phyloP scores from a whole-genome alignment of 53 echinoderm and acorn worm genomes.

The Pentamera pediparva region DNA sequence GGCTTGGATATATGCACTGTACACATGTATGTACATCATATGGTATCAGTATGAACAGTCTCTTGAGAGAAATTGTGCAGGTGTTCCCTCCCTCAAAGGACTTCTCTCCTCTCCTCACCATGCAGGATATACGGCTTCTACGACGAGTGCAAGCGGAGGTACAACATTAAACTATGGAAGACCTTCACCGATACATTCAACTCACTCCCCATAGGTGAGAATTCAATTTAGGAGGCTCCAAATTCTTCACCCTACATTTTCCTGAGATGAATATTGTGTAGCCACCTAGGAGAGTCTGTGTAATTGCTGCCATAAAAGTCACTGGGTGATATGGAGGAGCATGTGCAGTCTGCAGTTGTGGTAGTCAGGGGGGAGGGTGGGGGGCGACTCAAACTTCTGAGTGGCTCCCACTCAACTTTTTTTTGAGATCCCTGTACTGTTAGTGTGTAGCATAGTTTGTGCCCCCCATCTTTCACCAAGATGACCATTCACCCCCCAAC shows the following conservation, averaged over 20 bases:
- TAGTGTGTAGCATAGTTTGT: too few relatives aligned
- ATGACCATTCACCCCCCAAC: too few relatives aligned
- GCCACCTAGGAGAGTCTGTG: not conserved
- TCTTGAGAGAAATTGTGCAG: not conserved
- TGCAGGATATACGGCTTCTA: constrained; percentile 95
- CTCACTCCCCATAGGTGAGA: constrained; percentile 89
- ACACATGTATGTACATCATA: not conserved
- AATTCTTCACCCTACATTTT: not conserved
- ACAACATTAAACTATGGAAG: constrained; percentile 99
- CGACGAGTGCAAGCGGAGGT: constrained; percentile 95
- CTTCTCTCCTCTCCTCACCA: not conserved
- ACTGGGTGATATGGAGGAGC: too few relatives aligned
- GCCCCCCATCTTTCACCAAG: too few relatives aligned
- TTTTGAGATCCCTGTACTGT: too few relatives aligned
- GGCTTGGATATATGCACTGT: not conserved
- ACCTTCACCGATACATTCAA: constrained; percentile 99
- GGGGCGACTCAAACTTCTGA: too few relatives aligned
- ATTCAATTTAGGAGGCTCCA: too few relatives aligned
- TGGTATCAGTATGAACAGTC: not conserved
- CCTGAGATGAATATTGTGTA: not conserved
- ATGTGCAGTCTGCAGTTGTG: too few relatives aligned
- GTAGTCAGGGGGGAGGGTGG: too few relatives aligned
- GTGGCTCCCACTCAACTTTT: too few relatives aligned
- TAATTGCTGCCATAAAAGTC: too few relatives aligned
- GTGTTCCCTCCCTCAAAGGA: not conserved